A percentile compares a stretch with the other conserved stretches of the same genome.
These are phyloP conservation scores for Drosophila eugracilis DNA, from an alignment of 1,140 invertebrate species.

Conservation along the genomic window DNA sequence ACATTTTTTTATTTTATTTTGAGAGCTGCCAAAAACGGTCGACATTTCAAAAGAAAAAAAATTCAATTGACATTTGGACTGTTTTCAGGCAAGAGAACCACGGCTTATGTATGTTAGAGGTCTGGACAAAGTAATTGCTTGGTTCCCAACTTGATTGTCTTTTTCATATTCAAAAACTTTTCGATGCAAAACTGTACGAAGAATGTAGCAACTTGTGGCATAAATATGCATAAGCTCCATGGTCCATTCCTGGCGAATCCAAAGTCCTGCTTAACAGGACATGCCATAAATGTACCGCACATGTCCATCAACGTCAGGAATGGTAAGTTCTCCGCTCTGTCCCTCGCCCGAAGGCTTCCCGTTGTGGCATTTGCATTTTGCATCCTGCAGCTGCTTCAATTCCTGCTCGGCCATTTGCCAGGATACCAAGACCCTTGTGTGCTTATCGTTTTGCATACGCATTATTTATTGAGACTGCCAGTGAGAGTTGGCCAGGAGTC, in stretches of 20 bases:
- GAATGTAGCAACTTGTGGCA: conserved; percentile 63
- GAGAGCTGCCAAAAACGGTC: conserved; percentile 30
- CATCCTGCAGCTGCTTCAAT: conserved; percentile 38
- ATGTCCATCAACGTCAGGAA: conserved; percentile 62
- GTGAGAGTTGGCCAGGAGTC: conserved; percentile 20
- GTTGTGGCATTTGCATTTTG: conserved; percentile 62
- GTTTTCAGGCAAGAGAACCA: conserved; percentile 1
- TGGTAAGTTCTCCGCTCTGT: neutral
- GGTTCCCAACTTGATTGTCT: conserved; percentile 33
- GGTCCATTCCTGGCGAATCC: neutral
- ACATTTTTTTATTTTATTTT: neutral
- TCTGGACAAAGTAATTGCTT: conserved; percentile 49
- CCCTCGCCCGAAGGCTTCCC: neutral
- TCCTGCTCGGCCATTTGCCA: conserved; percentile 59
- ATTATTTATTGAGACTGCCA: conserved; percentile 68
- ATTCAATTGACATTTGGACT: conserved; percentile 62
- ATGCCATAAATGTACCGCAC: conserved; percentile 64
- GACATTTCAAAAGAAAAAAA: conserved; percentile 30
- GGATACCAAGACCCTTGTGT: conserved; percentile 49
- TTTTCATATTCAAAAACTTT: conserved; percentile 67
- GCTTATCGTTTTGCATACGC: conserved; percentile 77
- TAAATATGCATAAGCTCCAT: conserved; percentile 74
- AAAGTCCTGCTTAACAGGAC: conserved; percentile 55
- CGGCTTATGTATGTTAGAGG: conserved; percentile 17
- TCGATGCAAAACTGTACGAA: conserved; percentile 40